phyloP scores from a whole-genome alignment of 2,888 invertebrate species.

The Clusia tigrina region DNA sequence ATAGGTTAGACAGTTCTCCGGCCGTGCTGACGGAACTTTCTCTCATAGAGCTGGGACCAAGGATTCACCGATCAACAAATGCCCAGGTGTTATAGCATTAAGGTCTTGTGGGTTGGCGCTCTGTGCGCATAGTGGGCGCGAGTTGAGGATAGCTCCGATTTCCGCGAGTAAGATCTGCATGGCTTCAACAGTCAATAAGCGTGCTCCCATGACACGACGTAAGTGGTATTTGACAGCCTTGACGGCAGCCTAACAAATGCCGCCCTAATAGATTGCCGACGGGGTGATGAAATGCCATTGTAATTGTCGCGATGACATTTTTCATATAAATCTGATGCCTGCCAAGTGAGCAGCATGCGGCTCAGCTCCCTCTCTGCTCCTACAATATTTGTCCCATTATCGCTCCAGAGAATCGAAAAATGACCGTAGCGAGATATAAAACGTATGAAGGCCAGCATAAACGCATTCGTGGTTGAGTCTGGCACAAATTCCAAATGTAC shows the following conservation, averaged over 20 bases:
- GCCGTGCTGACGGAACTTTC: constrained; percentile 17
- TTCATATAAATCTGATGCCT: constrained; percentile 11
- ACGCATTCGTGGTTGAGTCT: constrained; percentile 15
- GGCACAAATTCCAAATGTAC: constrained; percentile 22
- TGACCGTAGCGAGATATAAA: constrained; percentile 22
- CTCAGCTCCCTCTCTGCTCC: constrained; percentile 23
- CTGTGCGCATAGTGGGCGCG: constrained; percentile 19
- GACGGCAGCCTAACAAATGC: constrained; percentile 10
- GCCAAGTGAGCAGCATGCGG: constrained; percentile 17
- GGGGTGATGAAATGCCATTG: constrained; percentile 39
- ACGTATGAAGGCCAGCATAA: constrained; percentile 25
- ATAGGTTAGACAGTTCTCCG: constrained; percentile 15
- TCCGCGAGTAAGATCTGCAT: constrained; percentile 39
- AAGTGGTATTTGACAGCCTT: constrained; percentile 26
- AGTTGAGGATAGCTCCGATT: constrained; percentile 34
- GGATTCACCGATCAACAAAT: constrained; percentile 7
- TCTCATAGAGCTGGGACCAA: constrained; percentile 20
- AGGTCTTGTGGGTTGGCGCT: constrained; percentile 15
- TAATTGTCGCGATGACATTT: constrained; percentile 8
- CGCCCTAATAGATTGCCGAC: constrained; percentile 22
- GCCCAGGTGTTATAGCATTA: constrained; percentile 11
- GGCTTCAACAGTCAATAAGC: constrained; percentile 36
- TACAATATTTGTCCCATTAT: constrained; percentile 24
- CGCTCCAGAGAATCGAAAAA: constrained; percentile 24
- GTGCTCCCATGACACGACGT: constrained; percentile 17